A percentile compares a stretch with the other conserved stretches of the same genome.
Evolutionary conservation across 35 echinoderm and acorn worm species (phyloP).

Genomic region (Chiridota heheva): DNA sequence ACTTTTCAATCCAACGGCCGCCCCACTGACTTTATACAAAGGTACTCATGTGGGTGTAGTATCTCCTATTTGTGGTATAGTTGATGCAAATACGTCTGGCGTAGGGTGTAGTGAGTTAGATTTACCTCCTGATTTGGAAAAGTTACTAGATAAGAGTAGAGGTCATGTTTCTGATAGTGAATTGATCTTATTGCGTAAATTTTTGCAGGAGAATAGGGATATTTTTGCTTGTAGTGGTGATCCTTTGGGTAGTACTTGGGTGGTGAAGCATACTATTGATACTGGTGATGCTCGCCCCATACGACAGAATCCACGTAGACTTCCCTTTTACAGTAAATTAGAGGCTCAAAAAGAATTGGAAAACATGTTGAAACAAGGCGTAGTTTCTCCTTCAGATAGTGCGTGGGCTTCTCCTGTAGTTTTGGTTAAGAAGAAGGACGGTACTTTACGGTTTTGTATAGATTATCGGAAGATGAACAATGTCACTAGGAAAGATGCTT

Average conservation of each 20-base stretch:
- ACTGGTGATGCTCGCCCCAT: not conserved
- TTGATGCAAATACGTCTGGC: not conserved
- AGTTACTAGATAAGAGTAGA: not conserved
- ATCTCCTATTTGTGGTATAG: not conserved
- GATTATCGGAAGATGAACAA: constrained; percentile 53
- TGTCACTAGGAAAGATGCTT: constrained; percentile 41
- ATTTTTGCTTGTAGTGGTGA: constrained; percentile 4
- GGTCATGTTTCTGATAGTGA: not conserved
- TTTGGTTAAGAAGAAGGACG: constrained; percentile 50
- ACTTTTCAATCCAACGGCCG: not conserved
- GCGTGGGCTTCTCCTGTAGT: constrained; percentile 52
- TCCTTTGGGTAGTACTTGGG: not conserved
- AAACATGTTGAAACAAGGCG: not conserved
- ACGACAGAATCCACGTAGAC: not conserved
- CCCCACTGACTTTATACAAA: not conserved
- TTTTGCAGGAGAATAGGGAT: constrained; percentile 4
- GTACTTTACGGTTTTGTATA: constrained; percentile 36
- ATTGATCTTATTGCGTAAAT: not conserved
- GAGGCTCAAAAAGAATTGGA: not conserved
- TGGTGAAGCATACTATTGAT: constrained; percentile 34
- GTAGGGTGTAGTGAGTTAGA: not conserved
- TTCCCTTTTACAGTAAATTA: not conserved
- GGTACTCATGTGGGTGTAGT: not conserved
- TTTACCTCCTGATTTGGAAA: not conserved
- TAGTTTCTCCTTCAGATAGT: constrained; percentile 27